phyloP scores from a whole-genome alignment of 2,113 vertebrate species.

The Peromyscus maniculatus region DNA sequence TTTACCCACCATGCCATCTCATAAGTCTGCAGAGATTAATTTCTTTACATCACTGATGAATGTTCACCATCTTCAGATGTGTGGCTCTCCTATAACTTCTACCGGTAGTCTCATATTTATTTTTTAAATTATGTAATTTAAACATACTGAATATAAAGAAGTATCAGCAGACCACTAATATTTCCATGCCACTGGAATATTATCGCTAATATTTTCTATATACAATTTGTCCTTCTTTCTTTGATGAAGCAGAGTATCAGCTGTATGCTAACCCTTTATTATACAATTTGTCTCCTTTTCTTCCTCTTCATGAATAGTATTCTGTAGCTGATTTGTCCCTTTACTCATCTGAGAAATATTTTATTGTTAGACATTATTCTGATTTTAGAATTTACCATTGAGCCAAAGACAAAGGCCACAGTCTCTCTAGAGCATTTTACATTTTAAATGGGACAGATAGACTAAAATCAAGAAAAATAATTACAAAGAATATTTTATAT shows the following conservation, averaged over 20 bases:
- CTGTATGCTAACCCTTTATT: background rate
- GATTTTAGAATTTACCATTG: background rate
- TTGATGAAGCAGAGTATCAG: background rate
- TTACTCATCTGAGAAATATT: background rate
- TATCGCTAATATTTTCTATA: background rate
- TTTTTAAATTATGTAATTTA: background rate
- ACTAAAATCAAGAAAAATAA: background rate
- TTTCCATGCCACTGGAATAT: background rate
- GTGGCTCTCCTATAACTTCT: background rate
- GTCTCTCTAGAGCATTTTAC: background rate
- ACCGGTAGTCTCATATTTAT: background rate
- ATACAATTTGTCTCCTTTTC: background rate
- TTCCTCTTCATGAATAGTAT: background rate
- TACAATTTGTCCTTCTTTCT: background rate
- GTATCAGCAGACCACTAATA: background rate
- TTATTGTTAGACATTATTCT: background rate
- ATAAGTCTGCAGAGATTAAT: background rate
- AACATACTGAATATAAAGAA: background rate
- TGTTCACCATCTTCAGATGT: background rate
- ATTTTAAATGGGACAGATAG: background rate
- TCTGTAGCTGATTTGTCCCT: background rate
- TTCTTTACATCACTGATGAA: background rate
- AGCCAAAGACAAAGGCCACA: background rate
- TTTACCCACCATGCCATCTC: no score
- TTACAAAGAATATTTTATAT: background rate